A percentile compares a stretch with the other conserved stretches of the same genome.
These are phyloP conservation scores for Drosophila busckii DNA, from an alignment of 1,140 invertebrate species.

Conservation along the genomic window DNA sequence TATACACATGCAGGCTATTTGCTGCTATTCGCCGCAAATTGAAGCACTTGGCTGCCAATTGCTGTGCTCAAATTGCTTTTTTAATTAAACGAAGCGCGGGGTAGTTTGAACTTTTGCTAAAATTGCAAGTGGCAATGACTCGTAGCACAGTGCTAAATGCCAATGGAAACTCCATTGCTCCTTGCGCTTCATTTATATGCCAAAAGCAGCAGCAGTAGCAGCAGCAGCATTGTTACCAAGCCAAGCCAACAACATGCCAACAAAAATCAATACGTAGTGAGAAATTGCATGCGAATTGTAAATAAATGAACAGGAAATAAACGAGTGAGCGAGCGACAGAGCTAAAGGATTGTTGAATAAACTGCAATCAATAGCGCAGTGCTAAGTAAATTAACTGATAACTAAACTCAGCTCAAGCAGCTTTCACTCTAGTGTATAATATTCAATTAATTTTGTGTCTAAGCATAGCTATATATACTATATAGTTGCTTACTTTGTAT, in stretches of 20 bases:
- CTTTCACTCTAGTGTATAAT: too few relatives aligned
- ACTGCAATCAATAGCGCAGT: not conserved
- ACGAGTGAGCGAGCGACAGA: not conserved
- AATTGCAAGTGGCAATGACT: slow-evolving; percentile 34
- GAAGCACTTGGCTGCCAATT: slow-evolving; percentile 22
- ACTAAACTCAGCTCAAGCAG: not conserved
- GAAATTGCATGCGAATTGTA: slow-evolving; percentile 10
- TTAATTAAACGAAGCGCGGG: slow-evolving; percentile 70
- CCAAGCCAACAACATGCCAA: slow-evolving; percentile 13
- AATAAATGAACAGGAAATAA: slow-evolving; percentile 4
- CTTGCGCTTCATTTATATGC: slow-evolving; percentile 36
- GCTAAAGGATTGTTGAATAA: slow-evolving; percentile 5
- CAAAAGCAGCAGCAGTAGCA: too few relatives aligned
- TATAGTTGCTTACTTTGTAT: too few relatives aligned
- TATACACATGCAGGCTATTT: too few relatives aligned
- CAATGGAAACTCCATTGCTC: slow-evolving; percentile 19
- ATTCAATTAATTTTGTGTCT: too few relatives aligned
- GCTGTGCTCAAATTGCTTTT: slow-evolving; percentile 58
- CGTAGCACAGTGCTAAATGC: slow-evolving; percentile 9
- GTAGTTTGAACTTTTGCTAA: too few relatives aligned
- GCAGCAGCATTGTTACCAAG: slow-evolving; percentile 16
- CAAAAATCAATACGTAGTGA: slow-evolving; percentile 11
- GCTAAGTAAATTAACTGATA: not conserved
- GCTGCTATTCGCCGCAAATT: slow-evolving; percentile 21
- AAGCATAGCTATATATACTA: too few relatives aligned